Evolutionary conservation across 2,113 vertebrate genomes (phyloP).

Genomic region (Ahaetulla prasina): DNA sequence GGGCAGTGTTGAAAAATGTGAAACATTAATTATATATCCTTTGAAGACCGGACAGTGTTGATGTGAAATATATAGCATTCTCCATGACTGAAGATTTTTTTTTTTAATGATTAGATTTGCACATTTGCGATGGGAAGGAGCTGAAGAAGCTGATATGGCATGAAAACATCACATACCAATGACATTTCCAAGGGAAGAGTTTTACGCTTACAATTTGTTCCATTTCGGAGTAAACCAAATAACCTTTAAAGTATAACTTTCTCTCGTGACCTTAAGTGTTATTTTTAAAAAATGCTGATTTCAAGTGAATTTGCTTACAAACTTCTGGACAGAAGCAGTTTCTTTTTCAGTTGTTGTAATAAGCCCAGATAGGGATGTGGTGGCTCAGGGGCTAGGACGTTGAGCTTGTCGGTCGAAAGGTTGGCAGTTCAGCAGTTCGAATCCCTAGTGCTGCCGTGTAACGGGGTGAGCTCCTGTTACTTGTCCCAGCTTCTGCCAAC

Average conservation of each 20-base stretch:
- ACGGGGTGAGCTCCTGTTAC: too few species aligned
- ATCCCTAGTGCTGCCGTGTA: too few species aligned
- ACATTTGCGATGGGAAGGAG: neutral
- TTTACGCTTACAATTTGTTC: neutral
- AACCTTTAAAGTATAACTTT: neutral
- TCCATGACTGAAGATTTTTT: neutral
- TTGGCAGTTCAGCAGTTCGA: too few species aligned
- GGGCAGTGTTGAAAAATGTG: neutral
- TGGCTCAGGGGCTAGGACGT: too few species aligned
- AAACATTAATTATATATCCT: slow-evolving; percentile 26
- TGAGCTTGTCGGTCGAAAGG: too few species aligned
- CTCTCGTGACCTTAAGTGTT: neutral
- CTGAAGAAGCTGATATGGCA: neutral
- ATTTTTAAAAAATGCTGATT: neutral
- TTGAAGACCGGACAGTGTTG: neutral
- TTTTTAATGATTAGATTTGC: slow-evolving; percentile 4
- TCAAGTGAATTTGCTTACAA: neutral
- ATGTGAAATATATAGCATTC: neutral
- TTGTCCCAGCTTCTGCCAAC: too few species aligned
- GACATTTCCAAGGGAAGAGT: neutral
- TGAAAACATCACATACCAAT: neutral
- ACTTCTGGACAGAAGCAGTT: neutral
- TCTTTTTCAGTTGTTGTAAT: neutral
- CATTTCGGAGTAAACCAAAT: neutral
- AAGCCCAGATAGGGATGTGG: too few species aligned